Conservation (phyloP, 2,888 invertebrate genomes). For the Eristalis arbustorum region DNA sequence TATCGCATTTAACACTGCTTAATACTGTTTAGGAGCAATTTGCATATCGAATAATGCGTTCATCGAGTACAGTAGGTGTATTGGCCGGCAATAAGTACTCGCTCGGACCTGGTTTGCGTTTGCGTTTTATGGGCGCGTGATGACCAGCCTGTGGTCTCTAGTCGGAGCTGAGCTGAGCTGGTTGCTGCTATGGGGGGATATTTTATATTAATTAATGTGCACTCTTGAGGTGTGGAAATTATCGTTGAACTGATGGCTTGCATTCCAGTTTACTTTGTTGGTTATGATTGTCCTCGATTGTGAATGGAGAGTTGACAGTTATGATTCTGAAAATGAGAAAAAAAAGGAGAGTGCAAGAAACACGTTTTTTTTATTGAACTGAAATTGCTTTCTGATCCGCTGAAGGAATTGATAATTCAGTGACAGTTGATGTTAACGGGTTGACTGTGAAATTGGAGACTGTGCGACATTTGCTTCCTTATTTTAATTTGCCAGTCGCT, state of each 20-base stretch:
- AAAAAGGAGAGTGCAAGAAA: not conserved
- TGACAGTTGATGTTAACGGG: not conserved
- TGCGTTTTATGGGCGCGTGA: slow-evolving; percentile 31
- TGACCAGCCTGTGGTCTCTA: not conserved
- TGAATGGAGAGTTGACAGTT: not conserved
- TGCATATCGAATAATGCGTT: slow-evolving; percentile 77
- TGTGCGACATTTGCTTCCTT: not conserved
- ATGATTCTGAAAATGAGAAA: too few relatives aligned
- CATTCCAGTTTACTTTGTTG: not conserved
- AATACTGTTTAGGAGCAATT: slow-evolving; percentile 78
- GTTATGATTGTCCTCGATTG: not conserved
- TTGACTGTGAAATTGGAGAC: not conserved
- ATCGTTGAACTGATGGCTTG: slow-evolving; percentile 2
- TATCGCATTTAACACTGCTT: slow-evolving; percentile 76
- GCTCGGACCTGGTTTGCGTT: not conserved
- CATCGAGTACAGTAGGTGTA: slow-evolving; percentile 53
- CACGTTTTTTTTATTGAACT: not conserved
- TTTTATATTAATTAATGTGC: slow-evolving; percentile 10
- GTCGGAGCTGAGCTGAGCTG: too few relatives aligned
- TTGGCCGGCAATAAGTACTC: not conserved
- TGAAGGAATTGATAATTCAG: not conserved
- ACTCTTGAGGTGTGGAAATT: slow-evolving; percentile 36
- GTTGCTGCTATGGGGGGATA: slow-evolving; percentile 22
- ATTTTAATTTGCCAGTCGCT: not conserved
- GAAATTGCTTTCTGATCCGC: not conserved